phyloP scores from a whole-genome alignment of 1,140 invertebrate genomes.

The Orchesella cincta region DNA sequence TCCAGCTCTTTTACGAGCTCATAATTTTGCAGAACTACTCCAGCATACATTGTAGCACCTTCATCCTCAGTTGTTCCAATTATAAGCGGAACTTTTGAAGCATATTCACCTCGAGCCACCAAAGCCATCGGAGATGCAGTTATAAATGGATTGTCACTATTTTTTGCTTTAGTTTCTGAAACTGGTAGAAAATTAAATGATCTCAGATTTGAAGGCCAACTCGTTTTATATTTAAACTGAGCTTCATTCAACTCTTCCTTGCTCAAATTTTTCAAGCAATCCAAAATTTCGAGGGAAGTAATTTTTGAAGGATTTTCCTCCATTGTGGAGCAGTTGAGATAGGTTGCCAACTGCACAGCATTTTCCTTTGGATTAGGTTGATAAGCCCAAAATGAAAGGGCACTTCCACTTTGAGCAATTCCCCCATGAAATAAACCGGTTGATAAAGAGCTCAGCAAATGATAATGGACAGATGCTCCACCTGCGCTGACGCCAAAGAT shows the following conservation, averaged over 20 bases:
- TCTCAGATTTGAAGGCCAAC: neutral
- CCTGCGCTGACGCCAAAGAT: neutral
- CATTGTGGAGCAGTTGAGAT: conserved; percentile 49
- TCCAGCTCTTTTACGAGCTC: neutral
- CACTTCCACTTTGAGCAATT: conserved; percentile 68
- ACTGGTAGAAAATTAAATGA: neutral
- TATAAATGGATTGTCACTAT: neutral
- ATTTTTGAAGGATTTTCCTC: neutral
- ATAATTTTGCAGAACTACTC: neutral
- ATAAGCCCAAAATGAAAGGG: conserved; percentile 64
- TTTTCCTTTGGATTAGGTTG: conserved; percentile 54
- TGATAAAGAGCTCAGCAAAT: neutral
- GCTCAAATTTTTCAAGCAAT: neutral
- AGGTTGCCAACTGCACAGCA: conserved; percentile 55
- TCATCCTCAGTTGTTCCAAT: neutral
- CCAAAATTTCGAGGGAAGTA: neutral
- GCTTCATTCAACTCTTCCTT: neutral
- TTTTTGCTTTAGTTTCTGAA: neutral
- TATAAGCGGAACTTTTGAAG: neutral
- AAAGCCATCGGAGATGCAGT: neutral
- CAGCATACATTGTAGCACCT: neutral
- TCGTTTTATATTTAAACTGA: neutral
- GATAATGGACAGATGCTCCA: neutral
- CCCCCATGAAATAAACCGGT: conserved; percentile 64
- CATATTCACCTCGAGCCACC: neutral